A percentile compares a stretch with the other conserved stretches of the same genome.
These are phyloP conservation scores for human DNA, from an alignment of 2,113 vertebrate genomes.

Conservation along the genomic window DNA sequence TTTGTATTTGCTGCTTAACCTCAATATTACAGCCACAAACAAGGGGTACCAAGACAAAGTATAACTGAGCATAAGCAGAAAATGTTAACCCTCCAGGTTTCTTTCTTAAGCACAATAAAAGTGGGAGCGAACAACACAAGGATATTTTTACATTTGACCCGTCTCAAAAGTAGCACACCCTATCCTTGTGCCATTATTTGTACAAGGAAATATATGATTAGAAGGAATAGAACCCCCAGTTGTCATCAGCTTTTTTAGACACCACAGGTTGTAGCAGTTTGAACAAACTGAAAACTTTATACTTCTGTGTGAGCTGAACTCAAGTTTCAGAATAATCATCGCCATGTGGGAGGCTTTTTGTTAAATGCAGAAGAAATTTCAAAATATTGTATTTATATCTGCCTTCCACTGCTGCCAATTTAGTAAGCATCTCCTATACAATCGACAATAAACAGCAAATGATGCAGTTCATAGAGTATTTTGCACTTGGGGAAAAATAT, in stretches of 20 bases:
- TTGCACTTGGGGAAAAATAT: slow-evolving; percentile 96
- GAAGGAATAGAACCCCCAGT: slow-evolving; percentile 3
- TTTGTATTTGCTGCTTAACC: slow-evolving; percentile 48
- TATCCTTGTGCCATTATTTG: slow-evolving; percentile 31
- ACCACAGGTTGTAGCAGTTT: slow-evolving; percentile 39
- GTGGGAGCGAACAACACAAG: slow-evolving; percentile 14
- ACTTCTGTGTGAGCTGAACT: slow-evolving; percentile 57
- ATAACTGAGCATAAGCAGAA: slow-evolving; percentile 9
- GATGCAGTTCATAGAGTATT: slow-evolving; percentile 95
- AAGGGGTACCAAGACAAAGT: not conserved
- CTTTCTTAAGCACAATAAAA: slow-evolving; percentile 39
- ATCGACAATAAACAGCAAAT: slow-evolving; percentile 72
- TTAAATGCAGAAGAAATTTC: slow-evolving; percentile 66
- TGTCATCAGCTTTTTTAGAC: slow-evolving; percentile 41
- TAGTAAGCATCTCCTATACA: slow-evolving; percentile 74
- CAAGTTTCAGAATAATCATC: slow-evolving; percentile 56
- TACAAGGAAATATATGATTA: slow-evolving; percentile 27
- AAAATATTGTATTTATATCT: slow-evolving; percentile 81
- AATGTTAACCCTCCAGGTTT: slow-evolving; percentile 16
- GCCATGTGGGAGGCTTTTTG: slow-evolving; percentile 46
- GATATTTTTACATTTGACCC: not conserved
- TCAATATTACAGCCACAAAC: slow-evolving; percentile 35
- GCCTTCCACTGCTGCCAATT: slow-evolving; percentile 78
- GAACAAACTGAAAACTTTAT: slow-evolving; percentile 68
- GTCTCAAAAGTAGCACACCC: not conserved